A percentile compares a stretch with the other conserved stretches of the same genome.
These are phyloP conservation scores for Strix uralensis DNA, from an alignment of 2,113 vertebrate species.

Conservation along the genomic window DNA sequence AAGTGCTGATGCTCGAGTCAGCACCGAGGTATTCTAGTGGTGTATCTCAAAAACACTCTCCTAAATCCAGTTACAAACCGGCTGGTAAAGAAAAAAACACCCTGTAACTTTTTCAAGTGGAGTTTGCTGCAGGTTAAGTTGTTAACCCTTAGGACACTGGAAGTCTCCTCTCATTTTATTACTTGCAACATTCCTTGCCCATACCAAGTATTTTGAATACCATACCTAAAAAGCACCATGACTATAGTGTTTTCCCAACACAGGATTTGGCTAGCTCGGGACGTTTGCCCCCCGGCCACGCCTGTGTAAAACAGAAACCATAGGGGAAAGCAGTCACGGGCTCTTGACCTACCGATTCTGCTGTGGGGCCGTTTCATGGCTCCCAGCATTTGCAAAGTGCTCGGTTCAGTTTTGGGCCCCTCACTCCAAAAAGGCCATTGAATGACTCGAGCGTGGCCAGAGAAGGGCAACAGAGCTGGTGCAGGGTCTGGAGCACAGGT, in stretches of 20 bases:
- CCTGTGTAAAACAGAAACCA: accelerated
- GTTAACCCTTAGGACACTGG: no score
- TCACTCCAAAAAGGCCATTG: no score
- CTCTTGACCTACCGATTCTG: not conserved
- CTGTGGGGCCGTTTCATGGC: accelerated
- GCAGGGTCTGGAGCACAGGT: no score
- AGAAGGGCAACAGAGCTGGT: no score
- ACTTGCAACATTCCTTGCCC: not conserved
- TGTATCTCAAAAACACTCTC: not conserved
- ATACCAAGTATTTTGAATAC: no score
- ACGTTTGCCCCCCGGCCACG: not conserved
- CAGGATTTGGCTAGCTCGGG: no score
- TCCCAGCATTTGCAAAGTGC: not conserved
- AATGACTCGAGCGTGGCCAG: no score
- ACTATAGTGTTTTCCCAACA: not conserved
- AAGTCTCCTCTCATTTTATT: not conserved
- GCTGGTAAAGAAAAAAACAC: not conserved
- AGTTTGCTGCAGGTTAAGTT: not conserved
- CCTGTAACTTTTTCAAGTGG: no score
- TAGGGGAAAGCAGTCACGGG: accelerated
- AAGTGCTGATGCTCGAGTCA: not conserved
- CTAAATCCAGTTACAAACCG: not conserved
- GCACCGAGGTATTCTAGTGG: no score
- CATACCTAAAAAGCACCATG: not conserved
- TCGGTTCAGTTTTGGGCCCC: no score